Base-by-base conservation (phyloP, 2,888 invertebrate species). In the Drosophila mimetica region DNA sequence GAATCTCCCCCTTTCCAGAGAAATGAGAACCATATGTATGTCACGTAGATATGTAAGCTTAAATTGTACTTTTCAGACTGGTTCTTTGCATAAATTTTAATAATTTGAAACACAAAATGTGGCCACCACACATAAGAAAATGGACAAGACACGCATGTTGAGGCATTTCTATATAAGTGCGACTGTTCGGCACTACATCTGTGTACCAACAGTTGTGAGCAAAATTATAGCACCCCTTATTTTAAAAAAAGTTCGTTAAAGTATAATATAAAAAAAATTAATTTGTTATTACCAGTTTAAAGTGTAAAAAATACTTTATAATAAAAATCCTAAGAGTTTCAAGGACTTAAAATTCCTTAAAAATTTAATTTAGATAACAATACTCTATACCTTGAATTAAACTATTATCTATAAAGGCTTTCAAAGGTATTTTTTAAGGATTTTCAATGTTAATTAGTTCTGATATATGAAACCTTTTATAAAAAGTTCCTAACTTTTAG, bases 51-150 rank as follows among this genome's bases (percentile, higher is more conserved):
- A 20, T 30, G 20, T n/a, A 20, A 25, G 28, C 41, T 53, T 58
- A 16, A 46, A n/a, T 60, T 46, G 37, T 57, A 32, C 47, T 52
- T 50, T 50, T 30, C 41, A n/a, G 52, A 47, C 63, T 58, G 39
- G 54, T 71, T 60, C 57, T 59, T 73, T 65, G 70, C 77, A 82
- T 85, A 76, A 65, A 75, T 87, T 78, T 75, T 50, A 75, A 79
- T 74, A 78, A 78, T 71, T 78, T 72, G 46, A 64, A 69, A 55
- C 16, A 61, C 55, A 75, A 79, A 58, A 47, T 65, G 57, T 64
- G 70, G 75, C 72, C 42, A 25, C 70, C 41, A 28, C 53, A 53
- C 63, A 70, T 53, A 71, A 18, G 52, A 36, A 53, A 22, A 41
- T 22, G 32, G n/a, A 41, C 50, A 36, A 37, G 22, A 30, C 6